Evolutionary conservation across 1,140 invertebrate species (phyloP).

Genomic region (Aphelinus atriplicis): DNA sequence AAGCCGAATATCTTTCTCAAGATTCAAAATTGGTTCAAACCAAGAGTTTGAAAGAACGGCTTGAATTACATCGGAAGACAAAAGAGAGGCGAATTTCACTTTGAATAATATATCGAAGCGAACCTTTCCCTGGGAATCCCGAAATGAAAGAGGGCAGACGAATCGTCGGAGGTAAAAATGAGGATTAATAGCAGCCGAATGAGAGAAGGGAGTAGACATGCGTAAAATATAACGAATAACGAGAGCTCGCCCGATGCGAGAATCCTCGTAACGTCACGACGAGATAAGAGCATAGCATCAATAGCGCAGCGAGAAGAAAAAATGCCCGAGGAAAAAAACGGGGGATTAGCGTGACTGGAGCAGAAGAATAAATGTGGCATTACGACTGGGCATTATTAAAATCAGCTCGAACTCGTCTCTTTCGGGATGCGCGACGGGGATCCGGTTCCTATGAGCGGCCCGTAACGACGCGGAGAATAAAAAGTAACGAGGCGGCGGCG

Average conservation of each 20-base stretch:
- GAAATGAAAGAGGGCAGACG: background rate
- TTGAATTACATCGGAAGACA: too few species aligned
- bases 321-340: background rate
- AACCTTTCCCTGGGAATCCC: background rate
- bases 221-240: background rate
- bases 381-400: conserved; percentile 31
- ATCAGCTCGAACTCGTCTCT: conserved; percentile 23
- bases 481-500: conserved; percentile 35
- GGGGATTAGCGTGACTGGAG: background rate
- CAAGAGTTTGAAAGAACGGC: too few species aligned
- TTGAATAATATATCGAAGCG: conserved; percentile 3
- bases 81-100: background rate
- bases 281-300: background rate
- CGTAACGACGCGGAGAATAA: conserved; percentile 30
- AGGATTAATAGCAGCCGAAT: conserved; percentile 14
- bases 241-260: background rate
- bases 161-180: background rate
- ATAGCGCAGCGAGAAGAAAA: background rate
- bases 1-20: too few species aligned
- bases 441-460: conserved; percentile 15
- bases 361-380: conserved; percentile 6
- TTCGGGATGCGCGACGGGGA: conserved; percentile 21
- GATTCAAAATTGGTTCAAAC: too few species aligned
- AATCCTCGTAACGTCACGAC: too few species aligned
- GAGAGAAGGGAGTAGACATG: background rate